Evolutionary conservation across 1,140 invertebrate genomes (phyloP), one percentile per base, ranked within the genome.

Genomic region (Spodoptera frugiperda): DNA sequence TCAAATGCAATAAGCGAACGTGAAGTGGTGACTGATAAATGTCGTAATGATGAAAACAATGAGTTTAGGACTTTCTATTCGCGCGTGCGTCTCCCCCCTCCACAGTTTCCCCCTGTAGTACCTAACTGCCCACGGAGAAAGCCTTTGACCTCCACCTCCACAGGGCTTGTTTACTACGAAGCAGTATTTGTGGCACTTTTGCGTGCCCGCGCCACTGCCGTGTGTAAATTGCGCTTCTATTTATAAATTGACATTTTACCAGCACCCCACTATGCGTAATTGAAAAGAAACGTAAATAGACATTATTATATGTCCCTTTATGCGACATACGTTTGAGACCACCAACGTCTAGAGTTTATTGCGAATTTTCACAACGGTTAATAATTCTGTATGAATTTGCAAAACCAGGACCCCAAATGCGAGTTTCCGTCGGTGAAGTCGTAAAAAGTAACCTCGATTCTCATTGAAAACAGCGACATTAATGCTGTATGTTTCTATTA

Each of bases 31-130:
- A 84, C 80, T 89, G 90, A 90, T 91, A 90, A 88, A 84, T 93
- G 87, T 90, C 87, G 89, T 90, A 92, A 92, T 93, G 87, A 91
- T 84, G 89, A 90, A 93, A 91, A 92, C 89, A 92, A 93, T 91
- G 78, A 83, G 68, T 79, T 63, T 75, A 85, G 87, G 85, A 91
- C 91, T 93, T 93, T 93, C 90, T 91, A 91, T 75, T 86, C 82
- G 84, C 87, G 89, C 87, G 88, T 89, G 88, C 85, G 82, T 81
- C 79, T 79, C 65, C 77, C 78, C 79, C 79, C 55, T 84, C 83
- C 75, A 78, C 74, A 67, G 79, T 76, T 65, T 82, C 79, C 83
- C 82, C 80, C 79, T 77, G 73, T 81, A 11, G 33, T 61, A 61
- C 55, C 55, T 73, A 77, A 61, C 85, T 88, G 85, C 77, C 89